Evolutionary conservation across 2,888 invertebrate species (phyloP).

Genomic region (Rugalucina vietnamica): DNA sequence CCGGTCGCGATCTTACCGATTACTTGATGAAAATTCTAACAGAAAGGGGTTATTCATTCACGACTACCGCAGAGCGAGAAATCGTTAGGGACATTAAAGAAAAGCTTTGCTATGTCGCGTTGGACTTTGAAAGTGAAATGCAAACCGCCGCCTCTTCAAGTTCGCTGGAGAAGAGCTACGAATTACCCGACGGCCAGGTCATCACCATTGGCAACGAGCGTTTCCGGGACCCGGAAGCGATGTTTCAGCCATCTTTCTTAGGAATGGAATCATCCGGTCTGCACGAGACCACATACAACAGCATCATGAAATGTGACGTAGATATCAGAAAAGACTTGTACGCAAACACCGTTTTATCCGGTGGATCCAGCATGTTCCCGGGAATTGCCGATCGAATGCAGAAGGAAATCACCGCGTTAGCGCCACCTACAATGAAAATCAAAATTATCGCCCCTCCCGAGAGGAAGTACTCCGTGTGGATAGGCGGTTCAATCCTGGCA

Average conservation of each 20-base stretch:
- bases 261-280: constrained; percentile 80
- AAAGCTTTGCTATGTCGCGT: constrained; percentile 81
- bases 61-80: constrained; percentile 87
- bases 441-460: not conserved
- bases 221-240: constrained; percentile 79
- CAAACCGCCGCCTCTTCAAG: constrained; percentile 75
- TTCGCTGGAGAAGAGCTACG: constrained; percentile 80
- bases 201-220: constrained; percentile 82
- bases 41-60: constrained; percentile 84
- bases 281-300: constrained; percentile 81
- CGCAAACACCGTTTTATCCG: constrained; percentile 90
- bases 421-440: constrained; percentile 80
- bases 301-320: constrained; percentile 82
- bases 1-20: constrained; percentile 77
- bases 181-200: constrained; percentile 81
- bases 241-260: constrained; percentile 81
- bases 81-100: constrained; percentile 98
- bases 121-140: constrained; percentile 82
- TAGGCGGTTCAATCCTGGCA: not conserved
- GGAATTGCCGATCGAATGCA: constrained; percentile 98
- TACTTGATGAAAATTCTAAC: constrained; percentile 85
- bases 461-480: constrained; percentile 3
- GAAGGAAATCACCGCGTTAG: constrained; percentile 96
- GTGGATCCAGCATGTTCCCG: constrained; percentile 98
- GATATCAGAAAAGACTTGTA: constrained; percentile 82